These are phyloP conservation scores for Lapara coniferarum DNA, from an alignment of 2,888 invertebrate genomes.

Conservation along the genomic window DNA sequence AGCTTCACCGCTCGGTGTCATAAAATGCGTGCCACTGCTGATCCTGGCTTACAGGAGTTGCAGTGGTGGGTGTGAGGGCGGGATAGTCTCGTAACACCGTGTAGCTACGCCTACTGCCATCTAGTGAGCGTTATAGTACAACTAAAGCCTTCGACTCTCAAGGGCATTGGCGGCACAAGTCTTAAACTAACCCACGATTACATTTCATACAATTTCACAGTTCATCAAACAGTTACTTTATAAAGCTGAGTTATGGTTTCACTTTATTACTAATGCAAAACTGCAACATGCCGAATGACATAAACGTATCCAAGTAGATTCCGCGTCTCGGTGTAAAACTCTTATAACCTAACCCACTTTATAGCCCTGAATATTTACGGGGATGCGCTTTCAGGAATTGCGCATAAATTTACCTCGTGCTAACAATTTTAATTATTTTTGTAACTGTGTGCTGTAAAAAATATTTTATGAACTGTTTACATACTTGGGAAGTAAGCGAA, in stretches of 20 bases:
- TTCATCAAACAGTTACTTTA: slow-evolving; percentile 12
- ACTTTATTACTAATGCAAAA: slow-evolving; percentile 22
- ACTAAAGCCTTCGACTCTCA: no score
- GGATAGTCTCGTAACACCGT: no score
- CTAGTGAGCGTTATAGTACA: no score
- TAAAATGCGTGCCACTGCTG: no score
- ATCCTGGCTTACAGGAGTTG: no score
- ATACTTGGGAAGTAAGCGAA: no score
- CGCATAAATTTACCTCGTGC: slow-evolving; percentile 65
- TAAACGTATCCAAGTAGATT: slow-evolving; percentile 45
- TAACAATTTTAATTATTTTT: slow-evolving; percentile 62
- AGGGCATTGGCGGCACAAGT: no score
- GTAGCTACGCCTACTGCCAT: no score
- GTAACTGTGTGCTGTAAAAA: slow-evolving; percentile 1
- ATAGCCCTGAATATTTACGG: slow-evolving; percentile 74
- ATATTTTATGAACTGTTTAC: neutral
- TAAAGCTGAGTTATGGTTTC: neutral
- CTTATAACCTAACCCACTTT: slow-evolving; percentile 73
- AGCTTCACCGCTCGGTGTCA: no score
- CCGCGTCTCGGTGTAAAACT: slow-evolving; percentile 67
- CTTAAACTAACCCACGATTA: no score
- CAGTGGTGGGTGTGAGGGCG: no score
- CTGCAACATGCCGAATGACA: slow-evolving; percentile 23
- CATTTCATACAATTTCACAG: neutral
- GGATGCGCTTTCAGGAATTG: slow-evolving; percentile 69